A percentile compares a stretch with the other conserved stretches of the same genome.
Evolutionary conservation across 2,797 vertebrate genomes (phyloP).

Genomic region (Diplodus sargus): DNA sequence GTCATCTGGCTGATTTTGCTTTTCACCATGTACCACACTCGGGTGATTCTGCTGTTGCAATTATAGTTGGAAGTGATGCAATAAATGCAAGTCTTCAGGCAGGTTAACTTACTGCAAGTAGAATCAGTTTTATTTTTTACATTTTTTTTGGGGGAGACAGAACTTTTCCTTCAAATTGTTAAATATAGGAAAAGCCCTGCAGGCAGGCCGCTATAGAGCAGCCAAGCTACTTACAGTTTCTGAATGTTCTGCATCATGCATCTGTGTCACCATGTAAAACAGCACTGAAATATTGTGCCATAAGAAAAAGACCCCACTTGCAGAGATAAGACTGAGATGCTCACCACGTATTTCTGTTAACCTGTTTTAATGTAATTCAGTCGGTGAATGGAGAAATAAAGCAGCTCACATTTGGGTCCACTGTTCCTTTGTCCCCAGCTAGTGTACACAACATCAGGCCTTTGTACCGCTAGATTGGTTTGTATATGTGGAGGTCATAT

Average conservation of each 20-base stretch:
- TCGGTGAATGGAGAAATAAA: neutral
- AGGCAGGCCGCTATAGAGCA: too few species aligned
- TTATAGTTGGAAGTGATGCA: neutral
- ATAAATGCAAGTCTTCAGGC: neutral
- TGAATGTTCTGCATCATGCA: neutral
- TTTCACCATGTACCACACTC: neutral
- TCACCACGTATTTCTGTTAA: neutral
- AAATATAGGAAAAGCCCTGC: neutral
- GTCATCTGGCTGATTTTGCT: neutral
- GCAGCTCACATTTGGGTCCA: neutral
- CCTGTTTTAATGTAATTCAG: neutral
- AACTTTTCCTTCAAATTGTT: neutral
- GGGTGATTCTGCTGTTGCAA: neutral
- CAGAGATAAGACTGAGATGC: neutral
- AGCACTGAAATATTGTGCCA: neutral
- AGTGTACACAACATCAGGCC: neutral
- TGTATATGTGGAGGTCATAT: neutral
- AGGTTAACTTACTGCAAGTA: too few species aligned
- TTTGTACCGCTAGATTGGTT: slow-evolving; percentile 21
- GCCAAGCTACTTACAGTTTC: neutral
- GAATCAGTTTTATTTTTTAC: too few species aligned
- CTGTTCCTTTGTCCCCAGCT: slow-evolving; percentile 6
- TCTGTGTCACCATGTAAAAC: neutral
- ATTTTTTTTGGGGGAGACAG: neutral
- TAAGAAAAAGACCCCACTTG: too few species aligned